These are phyloP conservation scores for Paguma larvata DNA, from an alignment of 2,797 vertebrate species.

Conservation along the genomic window DNA sequence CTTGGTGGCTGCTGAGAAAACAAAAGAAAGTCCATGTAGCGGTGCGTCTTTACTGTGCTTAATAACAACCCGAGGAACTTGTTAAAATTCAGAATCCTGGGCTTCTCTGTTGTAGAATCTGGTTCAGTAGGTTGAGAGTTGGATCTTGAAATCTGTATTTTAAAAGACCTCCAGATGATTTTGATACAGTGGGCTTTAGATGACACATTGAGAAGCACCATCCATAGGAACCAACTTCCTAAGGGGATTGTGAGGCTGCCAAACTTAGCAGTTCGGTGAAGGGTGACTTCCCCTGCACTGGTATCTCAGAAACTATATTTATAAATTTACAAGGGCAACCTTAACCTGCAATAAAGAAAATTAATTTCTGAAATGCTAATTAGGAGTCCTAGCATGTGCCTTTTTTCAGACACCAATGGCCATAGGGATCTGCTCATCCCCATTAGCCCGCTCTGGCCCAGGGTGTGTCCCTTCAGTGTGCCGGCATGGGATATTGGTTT, in stretches of 20 bases:
- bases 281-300: neutral
- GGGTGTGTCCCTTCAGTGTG: neutral
- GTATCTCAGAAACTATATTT: neutral
- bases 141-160: neutral
- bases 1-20: neutral
- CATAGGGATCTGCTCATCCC: neutral
- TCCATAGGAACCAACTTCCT: neutral
- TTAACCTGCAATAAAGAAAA: constrained; percentile 22
- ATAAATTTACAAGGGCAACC: neutral
- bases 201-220: neutral
- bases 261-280: neutral
- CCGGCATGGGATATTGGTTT: neutral
- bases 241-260: neutral
- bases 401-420: neutral
- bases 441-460: neutral
- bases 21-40: neutral
- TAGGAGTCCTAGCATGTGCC: neutral
- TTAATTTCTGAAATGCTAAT: constrained; percentile 25
- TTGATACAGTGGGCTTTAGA: neutral
- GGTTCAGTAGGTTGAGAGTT: neutral
- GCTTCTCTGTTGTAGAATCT: neutral
- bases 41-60: neutral
- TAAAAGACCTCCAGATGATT: neutral
- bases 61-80: neutral
- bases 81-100: neutral